Evolutionary conservation across 2,113 vertebrate genomes (phyloP), one percentile per base, ranked within the genome.

Genomic region (Cervus canadensis): DNA sequence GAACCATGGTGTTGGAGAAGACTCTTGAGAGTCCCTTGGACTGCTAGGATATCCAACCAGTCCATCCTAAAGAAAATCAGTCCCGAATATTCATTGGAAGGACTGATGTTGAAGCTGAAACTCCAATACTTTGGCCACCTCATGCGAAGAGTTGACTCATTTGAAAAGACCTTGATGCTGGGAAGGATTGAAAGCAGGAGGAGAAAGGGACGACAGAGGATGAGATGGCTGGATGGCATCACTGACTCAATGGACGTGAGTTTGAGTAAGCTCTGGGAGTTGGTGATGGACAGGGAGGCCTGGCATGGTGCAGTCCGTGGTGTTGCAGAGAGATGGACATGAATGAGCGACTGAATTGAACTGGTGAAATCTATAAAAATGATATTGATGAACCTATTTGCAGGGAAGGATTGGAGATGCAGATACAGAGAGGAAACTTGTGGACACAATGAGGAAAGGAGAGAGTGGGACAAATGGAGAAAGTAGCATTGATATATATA

Each of bases 231-330:
- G 64, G 64, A 67, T 67, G 64, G 33, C 33, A 67, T 67, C 64
- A 21, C 17, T 4, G 16, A 67, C 8, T 67, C 17, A 36, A 36
- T 36, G 64, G 33, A 67, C 17, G 36, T 71, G n/a, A 71, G 64
- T 71, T 11, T 71, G n/a, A 36, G 33, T 67, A 10, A 67, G 17
- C 33, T 67, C 33, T 0, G 17, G 64, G 8, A n/a, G n/a, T 11
- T 36, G 64, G 17, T 67, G 33, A 36, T 21, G 33, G 64, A 36
- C n/a, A 21, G 8, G 17, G 64, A 71, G n/a, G 1, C 17, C 64
- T 36, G n/a, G 17, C 2, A 0, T 21, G 64, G 17, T 36, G n/a
- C 0, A 10, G 4, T 71, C 36, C 4, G 5, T 71, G 64, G 17
- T 17, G 17, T 36, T 2, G 0, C n/a, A 71, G 5, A 71, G 64